Base-by-base conservation (phyloP, 2,113 vertebrate species). In the Potamarius usumacintae region DNA sequence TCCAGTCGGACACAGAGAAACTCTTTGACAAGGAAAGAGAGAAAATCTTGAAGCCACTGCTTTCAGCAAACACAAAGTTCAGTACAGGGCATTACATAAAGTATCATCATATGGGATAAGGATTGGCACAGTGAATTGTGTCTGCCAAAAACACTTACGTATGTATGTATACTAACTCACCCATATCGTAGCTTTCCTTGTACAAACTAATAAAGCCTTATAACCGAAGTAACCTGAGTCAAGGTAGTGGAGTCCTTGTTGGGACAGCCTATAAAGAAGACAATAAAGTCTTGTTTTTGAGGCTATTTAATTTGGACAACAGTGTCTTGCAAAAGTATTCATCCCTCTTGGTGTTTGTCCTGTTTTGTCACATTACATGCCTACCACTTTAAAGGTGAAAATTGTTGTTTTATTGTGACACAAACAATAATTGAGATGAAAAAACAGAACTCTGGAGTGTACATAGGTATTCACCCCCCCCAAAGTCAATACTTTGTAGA, bases 221-320 rank as follows among this genome's bases (percentile, higher is more conserved):
- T 95, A 95, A 85, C 93, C 93, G 85, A 96, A 91, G 92, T 96
- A 97, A 7, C 97, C 96, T 0, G 96, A 94, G 10, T 98, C 97
- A 10, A 97, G 92, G 91, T 96, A 99, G 90, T 99, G 97, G 90
- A 99, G 94, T 72, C 98, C 98, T 27, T 97, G 97, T 57, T 96
- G 94, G 5, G 95, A 95, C 0, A 94, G 94, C 85, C 98, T 99
- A 67, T 0, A 85, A 88, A 48, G 2, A 34, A 55, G 48, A 88
- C 74, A 88, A 25, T 42, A 42, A 58, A 50, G 0, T 1, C 12
- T 58, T 71, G 12, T 48, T 79, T 25, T 7, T 25, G 34, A 42
- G 42, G 4, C 42, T 42, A 42, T 42, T 42, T 42, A 42, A 42
- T 42, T 42, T 42, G 42, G 42, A 42, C 42, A 42, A 42, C 42